These are phyloP conservation scores for Nasua narica DNA, from an alignment of 2,797 vertebrate genomes.

Conservation along the genomic window DNA sequence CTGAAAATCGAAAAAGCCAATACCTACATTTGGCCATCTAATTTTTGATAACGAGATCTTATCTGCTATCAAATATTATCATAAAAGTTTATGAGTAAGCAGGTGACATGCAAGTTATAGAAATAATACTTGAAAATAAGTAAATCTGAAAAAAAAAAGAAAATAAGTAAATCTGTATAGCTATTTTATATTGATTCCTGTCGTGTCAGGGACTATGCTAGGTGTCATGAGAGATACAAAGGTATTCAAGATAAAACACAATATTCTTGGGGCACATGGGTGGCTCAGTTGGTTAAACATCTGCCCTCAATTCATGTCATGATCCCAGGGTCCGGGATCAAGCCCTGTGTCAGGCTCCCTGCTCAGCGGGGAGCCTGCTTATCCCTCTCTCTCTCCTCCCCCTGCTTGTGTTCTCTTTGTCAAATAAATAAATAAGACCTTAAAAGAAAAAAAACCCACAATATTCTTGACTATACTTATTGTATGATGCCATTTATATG, in stretches of 20 bases:
- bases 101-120: not conserved
- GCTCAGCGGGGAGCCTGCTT: too few species aligned
- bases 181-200: not conserved
- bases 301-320: too few species aligned
- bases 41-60: not conserved
- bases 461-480: not conserved
- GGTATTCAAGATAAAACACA: not conserved
- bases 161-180: not conserved
- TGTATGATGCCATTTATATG: not conserved
- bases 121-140: not conserved
- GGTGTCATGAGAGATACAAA: not conserved
- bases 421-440: too few species aligned
- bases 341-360: too few species aligned
- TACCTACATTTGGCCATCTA: not conserved
- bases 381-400: too few species aligned
- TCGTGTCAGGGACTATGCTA: not conserved
- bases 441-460: not conserved
- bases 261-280: not conserved
- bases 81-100: not conserved
- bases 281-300: not conserved
- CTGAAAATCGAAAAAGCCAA: not conserved
- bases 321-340: too few species aligned
- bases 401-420: too few species aligned
- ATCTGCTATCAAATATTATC: not conserved
- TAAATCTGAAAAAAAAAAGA: not conserved